Conservation (phyloP, 1,140 invertebrate genomes). For the Dendrolimus punctatus region DNA sequence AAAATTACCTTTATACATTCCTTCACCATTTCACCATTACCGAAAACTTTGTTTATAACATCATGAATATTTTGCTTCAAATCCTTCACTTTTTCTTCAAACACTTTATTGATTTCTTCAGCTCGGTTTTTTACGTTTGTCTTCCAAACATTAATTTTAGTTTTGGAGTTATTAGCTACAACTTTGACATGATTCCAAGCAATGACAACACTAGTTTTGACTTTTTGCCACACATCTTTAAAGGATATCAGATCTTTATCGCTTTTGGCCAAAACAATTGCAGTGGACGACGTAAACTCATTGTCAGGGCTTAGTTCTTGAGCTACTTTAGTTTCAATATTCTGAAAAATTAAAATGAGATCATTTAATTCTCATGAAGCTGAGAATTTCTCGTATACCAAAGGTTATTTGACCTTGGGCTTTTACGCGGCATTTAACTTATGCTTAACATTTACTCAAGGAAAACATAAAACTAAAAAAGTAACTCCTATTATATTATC, state of each 20-base stretch:
- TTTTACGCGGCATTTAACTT: no score
- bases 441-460: no score
- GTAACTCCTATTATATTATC: no score
- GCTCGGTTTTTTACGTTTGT: constrained; percentile 23
- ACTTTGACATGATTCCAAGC: constrained; percentile 29
- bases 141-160: constrained; percentile 18
- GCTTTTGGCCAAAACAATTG: no score
- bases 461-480: no score
- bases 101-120: constrained; percentile 9
- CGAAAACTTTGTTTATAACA: constrained; percentile 17
- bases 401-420: no score
- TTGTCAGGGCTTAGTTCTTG: no score
- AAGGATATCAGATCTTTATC: constrained; percentile 6
- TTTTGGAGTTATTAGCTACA: constrained; percentile 17
- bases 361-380: no score
- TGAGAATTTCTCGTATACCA: no score
- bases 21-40: constrained; percentile 17
- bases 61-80: constrained; percentile 20
- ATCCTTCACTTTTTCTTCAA: constrained; percentile 17
- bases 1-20: constrained; percentile 26
- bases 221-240: constrained; percentile 22
- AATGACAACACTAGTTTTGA: constrained; percentile 21
- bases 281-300: no score
- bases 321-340: no score
- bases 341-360: no score